Evolutionary conservation across 2,113 vertebrate species (phyloP), one percentile per base, ranked within the genome.

Genomic region (Dasyurus viverrinus): DNA sequence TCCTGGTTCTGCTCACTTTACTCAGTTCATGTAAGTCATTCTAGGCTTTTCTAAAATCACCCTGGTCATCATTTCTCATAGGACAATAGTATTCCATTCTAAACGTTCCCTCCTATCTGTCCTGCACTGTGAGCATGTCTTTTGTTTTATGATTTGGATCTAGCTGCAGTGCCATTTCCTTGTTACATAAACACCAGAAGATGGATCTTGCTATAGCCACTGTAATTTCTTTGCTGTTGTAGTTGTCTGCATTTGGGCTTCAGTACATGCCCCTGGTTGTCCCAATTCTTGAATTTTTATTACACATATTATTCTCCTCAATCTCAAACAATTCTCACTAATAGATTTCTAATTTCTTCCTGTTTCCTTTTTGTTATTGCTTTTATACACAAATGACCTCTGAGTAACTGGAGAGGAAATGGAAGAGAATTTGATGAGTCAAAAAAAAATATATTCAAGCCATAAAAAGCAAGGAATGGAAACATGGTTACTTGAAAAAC

Each of bases 351-450:
- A n/a, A 96, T 97, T 94, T 36, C 96, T 97, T 96, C 96, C 97
- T 98, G 97, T 97, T 93, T 95, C 97, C 95, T 94, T 96, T 95
- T 94, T 94, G 96, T 97, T 94, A 48, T 96, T 96, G 96, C 53
- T 96, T 96, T 94, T 91, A 26, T 27, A 10, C 10, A 89, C 93
- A 95, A 92, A 95, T 94, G 94, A 84, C 54, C 89, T 30, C 24
- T 50, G 89, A 90, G 89, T 90, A 90, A 90, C 89, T 26, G 25
- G 9, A 50, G 47, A 90, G 47, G 89, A 90, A 52, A 50, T 90
- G 89, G 89, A 90, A 90, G 48, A 50, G 48, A 47, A 90, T 50
- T 90, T 50, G 89, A 47, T 90, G 47, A 90, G 27, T 76, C 30
- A 19, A 76, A 76, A n/a, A 76, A 14, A 16, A 14, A 16, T 84